phyloP scores from a whole-genome alignment of 2,113 vertebrate genomes.

The Pithys albifrons region DNA sequence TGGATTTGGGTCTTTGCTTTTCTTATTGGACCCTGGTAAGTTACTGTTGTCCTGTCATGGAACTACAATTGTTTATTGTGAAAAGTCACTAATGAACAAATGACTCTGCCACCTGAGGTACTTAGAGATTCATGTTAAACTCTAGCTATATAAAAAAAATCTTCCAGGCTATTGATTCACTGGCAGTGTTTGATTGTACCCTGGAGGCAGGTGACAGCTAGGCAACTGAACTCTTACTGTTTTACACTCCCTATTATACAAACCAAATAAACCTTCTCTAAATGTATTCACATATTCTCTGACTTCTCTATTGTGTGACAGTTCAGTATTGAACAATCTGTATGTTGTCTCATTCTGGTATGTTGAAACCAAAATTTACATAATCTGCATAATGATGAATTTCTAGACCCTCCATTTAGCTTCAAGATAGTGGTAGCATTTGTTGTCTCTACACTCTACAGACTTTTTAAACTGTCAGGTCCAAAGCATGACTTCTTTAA shows the following conservation, averaged over 20 bases:
- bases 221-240: slow-evolving; percentile 79
- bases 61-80: slow-evolving; percentile 82
- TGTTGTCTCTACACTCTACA: background rate
- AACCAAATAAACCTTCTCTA: slow-evolving; percentile 86
- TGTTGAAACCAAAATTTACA: background rate
- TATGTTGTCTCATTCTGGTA: background rate
- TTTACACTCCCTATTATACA: slow-evolving; percentile 85
- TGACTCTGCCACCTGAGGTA: slow-evolving; percentile 83
- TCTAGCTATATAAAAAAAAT: slow-evolving; percentile 76
- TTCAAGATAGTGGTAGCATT: background rate
- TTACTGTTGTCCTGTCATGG: slow-evolving; percentile 67
- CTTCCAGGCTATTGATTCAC: slow-evolving; percentile 86
- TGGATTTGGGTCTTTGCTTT: slow-evolving; percentile 1
- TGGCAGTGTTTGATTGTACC: slow-evolving; percentile 85
- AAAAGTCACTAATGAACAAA: slow-evolving; percentile 88
- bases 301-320: background rate
- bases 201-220: slow-evolving; percentile 76
- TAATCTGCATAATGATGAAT: background rate
- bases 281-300: slow-evolving; percentile 72
- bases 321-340: background rate
- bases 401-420: background rate
- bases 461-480: background rate
- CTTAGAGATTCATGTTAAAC: slow-evolving; percentile 82
- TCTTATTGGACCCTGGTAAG: slow-evolving; percentile 5
- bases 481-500: background rate